These are phyloP conservation scores for Mormyrus lacerda DNA, from an alignment of 2,113 vertebrate species.

Conservation along the genomic window DNA sequence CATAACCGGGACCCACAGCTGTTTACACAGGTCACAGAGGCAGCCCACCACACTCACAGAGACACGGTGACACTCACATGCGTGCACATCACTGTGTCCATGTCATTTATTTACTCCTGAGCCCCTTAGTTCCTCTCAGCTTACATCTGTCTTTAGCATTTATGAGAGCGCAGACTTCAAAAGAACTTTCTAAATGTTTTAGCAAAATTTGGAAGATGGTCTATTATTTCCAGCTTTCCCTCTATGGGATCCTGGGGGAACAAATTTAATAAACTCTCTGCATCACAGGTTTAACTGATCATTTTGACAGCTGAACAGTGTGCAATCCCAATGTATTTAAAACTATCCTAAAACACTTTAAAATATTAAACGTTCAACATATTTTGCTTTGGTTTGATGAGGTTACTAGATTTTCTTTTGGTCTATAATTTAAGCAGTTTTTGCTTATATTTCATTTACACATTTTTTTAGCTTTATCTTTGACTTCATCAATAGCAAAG, in stretches of 20 bases:
- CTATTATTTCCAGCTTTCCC: background rate
- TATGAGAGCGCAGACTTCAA: background rate
- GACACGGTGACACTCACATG: background rate
- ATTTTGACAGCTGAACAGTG: background rate
- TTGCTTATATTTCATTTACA: background rate
- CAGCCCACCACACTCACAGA: background rate
- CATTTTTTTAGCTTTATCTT: background rate
- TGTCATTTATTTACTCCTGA: background rate
- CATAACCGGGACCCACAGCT: constrained; percentile 54
- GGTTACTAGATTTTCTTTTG: background rate
- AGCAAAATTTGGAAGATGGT: background rate
- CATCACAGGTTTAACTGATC: background rate
- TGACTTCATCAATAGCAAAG: background rate
- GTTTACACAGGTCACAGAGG: constrained; percentile 24
- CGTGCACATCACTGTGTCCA: background rate
- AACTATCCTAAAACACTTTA: background rate
- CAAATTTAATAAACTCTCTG: background rate
- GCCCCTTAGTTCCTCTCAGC: background rate
- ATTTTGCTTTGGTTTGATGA: background rate
- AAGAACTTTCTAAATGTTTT: background rate
- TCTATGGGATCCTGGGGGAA: background rate
- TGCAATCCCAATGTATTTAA: background rate
- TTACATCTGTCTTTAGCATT: background rate
- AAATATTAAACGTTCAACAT: background rate
- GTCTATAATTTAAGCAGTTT: background rate